Conservation (phyloP, 1,140 invertebrate species). For the Leucophenga varia region DNA sequence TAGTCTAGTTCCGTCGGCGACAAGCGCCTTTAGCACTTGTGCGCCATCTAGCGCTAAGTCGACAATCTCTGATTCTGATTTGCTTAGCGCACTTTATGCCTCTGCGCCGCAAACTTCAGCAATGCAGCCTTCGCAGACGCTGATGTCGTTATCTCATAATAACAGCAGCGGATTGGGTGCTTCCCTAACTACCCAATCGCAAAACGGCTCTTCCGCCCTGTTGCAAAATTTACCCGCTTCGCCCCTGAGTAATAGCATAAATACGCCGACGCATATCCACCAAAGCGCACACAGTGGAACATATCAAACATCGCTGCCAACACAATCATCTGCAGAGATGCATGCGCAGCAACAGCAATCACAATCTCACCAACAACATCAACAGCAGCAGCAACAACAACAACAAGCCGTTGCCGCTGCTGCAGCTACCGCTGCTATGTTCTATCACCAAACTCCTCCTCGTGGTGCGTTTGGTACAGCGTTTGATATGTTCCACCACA, state of each 20-base stretch:
- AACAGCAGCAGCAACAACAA: constrained; percentile 15
- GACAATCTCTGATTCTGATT: constrained; percentile 26
- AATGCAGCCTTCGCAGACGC: constrained; percentile 8
- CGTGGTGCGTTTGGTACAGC: constrained; percentile 49
- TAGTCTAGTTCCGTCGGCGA: constrained; percentile 40
- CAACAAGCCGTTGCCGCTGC: constrained; percentile 26
- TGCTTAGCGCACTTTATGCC: constrained; percentile 42
- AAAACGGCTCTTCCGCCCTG: constrained; percentile 40
- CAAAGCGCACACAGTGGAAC: constrained; percentile 25
- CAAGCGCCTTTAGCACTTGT: constrained; percentile 46
- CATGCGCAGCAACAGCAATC: constrained; percentile 1
- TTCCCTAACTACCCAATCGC: constrained; percentile 46
- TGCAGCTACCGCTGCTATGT: constrained; percentile 35
- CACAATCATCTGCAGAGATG: no score
- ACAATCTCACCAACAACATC: constrained; percentile 5
- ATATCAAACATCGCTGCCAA: constrained; percentile 35
- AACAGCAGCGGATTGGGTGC: constrained; percentile 50
- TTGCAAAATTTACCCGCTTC: constrained; percentile 41
- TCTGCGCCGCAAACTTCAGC: constrained; percentile 21
- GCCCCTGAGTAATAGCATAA: constrained; percentile 37
- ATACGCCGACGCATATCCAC: neutral
- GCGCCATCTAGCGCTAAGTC: constrained; percentile 21
- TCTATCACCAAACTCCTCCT: constrained; percentile 54
- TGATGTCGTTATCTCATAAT: constrained; percentile 18
- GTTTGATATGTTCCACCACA: constrained; percentile 56